A percentile compares a stretch with the other conserved stretches of the same genome.
phyloP scores from a whole-genome alignment of 2,797 vertebrate species.

The Ciconia nigra region DNA sequence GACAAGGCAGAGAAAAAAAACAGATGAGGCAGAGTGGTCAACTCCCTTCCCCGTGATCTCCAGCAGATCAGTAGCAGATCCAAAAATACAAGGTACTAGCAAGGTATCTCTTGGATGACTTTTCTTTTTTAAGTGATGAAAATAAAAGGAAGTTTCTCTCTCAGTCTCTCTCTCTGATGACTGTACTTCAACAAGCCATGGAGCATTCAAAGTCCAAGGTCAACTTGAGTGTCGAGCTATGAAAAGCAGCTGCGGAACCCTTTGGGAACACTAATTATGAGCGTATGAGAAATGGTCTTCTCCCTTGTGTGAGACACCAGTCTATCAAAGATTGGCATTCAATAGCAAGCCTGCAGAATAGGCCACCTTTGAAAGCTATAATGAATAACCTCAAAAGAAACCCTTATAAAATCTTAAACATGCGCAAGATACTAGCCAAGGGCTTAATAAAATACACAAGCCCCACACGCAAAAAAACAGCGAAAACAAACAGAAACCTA shows the following conservation, averaged over 20 bases:
- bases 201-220: background rate
- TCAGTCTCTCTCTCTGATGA: background rate
- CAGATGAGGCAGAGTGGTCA: background rate
- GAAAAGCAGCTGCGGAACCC: slow-evolving; percentile 20
- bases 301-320: background rate
- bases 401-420: slow-evolving; percentile 48
- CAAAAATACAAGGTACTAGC: background rate
- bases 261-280: slow-evolving; percentile 30
- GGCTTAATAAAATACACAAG: slow-evolving; percentile 68
- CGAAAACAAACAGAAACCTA: slow-evolving; percentile 61
- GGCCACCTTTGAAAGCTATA: slow-evolving; percentile 49
- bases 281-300: background rate
- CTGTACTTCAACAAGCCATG: background rate
- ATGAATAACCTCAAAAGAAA: slow-evolving; percentile 45
- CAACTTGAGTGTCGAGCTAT: background rate
- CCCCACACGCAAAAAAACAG: slow-evolving; percentile 17
- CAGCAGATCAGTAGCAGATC: background rate
- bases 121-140: background rate
- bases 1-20: background rate
- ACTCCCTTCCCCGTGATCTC: background rate
- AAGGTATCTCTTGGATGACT: background rate
- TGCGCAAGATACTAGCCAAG: slow-evolving; percentile 52
- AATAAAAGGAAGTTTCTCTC: background rate
- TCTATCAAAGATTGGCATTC: slow-evolving; percentile 47
- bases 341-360: slow-evolving; percentile 37